Conservation (phyloP, 2,113 vertebrate genomes). For the Antennarius striatus region DNA sequence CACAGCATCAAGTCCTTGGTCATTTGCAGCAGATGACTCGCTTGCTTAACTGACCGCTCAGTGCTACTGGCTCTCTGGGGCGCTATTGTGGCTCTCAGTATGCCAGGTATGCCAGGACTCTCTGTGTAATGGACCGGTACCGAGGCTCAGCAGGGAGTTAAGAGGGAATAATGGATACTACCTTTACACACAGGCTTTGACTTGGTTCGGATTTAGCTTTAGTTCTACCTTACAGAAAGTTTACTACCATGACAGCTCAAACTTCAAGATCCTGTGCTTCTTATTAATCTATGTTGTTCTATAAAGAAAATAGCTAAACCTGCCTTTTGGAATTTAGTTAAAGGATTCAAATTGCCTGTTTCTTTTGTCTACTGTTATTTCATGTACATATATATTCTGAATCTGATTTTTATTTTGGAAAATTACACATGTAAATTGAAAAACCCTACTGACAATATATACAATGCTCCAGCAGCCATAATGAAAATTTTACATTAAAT, state of each 20-base stretch:
- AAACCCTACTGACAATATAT: no score
- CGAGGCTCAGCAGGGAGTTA: constrained; percentile 51
- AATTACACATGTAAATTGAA: no score
- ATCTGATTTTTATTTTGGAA: no score
- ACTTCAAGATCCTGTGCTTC: neutral
- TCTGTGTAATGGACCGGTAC: constrained; percentile 59
- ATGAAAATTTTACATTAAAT: no score
- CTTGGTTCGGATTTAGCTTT: neutral
- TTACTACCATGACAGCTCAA: neutral
- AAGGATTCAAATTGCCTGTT: no score
- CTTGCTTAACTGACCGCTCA: constrained; percentile 25
- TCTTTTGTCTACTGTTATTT: no score
- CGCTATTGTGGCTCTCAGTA: constrained; percentile 19
- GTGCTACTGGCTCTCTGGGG: constrained; percentile 35
- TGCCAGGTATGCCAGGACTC: constrained; percentile 13
- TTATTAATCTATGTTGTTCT: neutral
- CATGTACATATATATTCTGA: no score
- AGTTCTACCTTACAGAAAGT: neutral
- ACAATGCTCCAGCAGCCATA: no score
- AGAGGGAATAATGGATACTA: constrained; percentile 36
- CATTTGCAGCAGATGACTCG: constrained; percentile 14
- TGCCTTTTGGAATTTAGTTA: no score
- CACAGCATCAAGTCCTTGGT: constrained; percentile 1
- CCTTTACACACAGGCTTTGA: constrained; percentile 17
- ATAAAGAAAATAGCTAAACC: no score